Percentiles rank a stretch among this genome's conserved stretches.
Evolutionary conservation across 2,888 invertebrate species (phyloP).

Genomic region (Aporophyla lueneburgensis): DNA sequence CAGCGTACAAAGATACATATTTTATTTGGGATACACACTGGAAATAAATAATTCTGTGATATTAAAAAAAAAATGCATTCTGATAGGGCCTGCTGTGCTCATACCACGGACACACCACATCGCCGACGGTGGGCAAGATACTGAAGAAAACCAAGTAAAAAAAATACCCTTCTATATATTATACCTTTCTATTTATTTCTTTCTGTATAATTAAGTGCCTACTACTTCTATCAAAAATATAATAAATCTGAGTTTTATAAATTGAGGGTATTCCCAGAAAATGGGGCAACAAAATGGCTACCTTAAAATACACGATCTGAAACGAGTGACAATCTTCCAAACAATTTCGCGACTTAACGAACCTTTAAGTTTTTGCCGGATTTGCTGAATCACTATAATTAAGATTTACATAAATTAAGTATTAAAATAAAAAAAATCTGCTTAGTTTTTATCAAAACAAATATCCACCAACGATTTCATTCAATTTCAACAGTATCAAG

Average conservation of each 20-base stretch:
- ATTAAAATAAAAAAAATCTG: neutral
- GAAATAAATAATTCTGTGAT: no score
- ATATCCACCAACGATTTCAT: neutral
- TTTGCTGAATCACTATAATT: neutral
- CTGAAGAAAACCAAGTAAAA: no score
- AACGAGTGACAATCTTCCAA: constrained; percentile 9
- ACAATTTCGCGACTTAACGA: constrained; percentile 16
- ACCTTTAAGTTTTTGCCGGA: neutral
- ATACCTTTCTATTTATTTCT: no score
- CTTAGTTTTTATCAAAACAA: neutral
- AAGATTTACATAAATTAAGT: constrained; percentile 1
- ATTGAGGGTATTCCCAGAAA: constrained; percentile 10
- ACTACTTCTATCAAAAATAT: neutral
- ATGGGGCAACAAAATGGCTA: constrained; percentile 1
- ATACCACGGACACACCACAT: no score
- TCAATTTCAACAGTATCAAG: no score
- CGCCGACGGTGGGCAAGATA: no score
- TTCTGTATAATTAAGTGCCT: neutral
- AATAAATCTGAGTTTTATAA: neutral
- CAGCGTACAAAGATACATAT: no score
- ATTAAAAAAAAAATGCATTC: no score
- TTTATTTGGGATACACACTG: no score
- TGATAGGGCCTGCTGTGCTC: no score
- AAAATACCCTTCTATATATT: no score
- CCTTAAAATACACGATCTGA: constrained; percentile 20